phyloP scores from a whole-genome alignment of 2,888 invertebrate genomes.

The Caradrina clavipalpis region DNA sequence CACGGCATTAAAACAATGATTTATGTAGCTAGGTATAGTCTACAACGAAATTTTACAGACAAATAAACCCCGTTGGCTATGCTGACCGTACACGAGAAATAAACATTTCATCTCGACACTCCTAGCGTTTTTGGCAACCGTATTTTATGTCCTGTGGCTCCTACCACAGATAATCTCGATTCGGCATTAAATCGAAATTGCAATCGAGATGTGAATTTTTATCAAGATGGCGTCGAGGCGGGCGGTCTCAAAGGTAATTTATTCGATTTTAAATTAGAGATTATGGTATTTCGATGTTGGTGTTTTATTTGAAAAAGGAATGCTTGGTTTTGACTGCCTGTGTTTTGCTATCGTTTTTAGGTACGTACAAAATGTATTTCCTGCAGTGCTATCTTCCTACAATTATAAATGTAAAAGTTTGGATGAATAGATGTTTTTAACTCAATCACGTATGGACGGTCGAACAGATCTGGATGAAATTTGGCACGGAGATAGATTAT shows the following conservation, averaged over 20 bases:
- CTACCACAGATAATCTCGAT: slow-evolving; percentile 52
- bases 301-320: slow-evolving; percentile 29
- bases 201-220: slow-evolving; percentile 45
- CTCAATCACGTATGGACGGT: too few species aligned
- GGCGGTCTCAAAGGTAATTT: slow-evolving; percentile 47
- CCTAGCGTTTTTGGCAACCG: slow-evolving; percentile 59
- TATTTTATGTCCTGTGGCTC: slow-evolving; percentile 50
- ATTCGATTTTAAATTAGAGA: slow-evolving; percentile 41
- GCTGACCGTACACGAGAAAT: slow-evolving; percentile 53
- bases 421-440: too few species aligned
- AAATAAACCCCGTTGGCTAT: slow-evolving; percentile 38
- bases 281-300: slow-evolving; percentile 14
- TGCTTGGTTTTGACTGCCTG: not conserved
- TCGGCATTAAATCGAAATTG: slow-evolving; percentile 40
- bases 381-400: too few species aligned
- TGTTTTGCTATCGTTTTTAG: not conserved
- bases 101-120: slow-evolving; percentile 61
- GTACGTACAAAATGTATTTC: too few species aligned
- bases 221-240: slow-evolving; percentile 40
- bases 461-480: too few species aligned
- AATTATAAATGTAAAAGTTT: too few species aligned
- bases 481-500: too few species aligned
- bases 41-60: slow-evolving; percentile 42
- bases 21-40: slow-evolving; percentile 27
- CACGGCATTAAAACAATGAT: slow-evolving; percentile 44